These are phyloP conservation scores for Lota lota DNA, from an alignment of 2,113 vertebrate genomes.

Conservation along the genomic window DNA sequence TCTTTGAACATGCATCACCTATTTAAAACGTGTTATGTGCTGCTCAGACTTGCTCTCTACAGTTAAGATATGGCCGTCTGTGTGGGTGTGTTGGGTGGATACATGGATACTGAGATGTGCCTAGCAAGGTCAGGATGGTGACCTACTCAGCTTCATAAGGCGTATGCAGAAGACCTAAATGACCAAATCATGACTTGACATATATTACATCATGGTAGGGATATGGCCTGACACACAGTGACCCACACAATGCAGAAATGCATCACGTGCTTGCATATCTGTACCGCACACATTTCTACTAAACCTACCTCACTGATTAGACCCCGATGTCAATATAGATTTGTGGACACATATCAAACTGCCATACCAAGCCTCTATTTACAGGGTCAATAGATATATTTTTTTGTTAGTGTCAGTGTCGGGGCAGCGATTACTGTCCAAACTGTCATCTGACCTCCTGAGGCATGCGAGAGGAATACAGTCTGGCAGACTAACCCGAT, in stretches of 20 bases:
- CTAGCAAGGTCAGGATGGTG: constrained; percentile 50
- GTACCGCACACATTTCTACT: too few relatives aligned
- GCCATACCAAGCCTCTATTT: not conserved
- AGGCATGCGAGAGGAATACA: constrained; percentile 25
- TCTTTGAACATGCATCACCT: too few relatives aligned
- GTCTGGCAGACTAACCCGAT: constrained; percentile 37
- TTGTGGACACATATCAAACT: too few relatives aligned
- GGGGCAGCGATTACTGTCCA: constrained; percentile 22
- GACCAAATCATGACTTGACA: too few relatives aligned
- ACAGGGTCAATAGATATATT: not conserved
- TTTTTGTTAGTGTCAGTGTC: constrained; percentile 9
- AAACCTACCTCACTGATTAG: too few relatives aligned
- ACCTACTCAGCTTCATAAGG: not conserved
- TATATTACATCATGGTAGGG: too few relatives aligned
- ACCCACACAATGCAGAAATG: too few relatives aligned
- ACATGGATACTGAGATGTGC: constrained; percentile 45
- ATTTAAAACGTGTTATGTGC: too few relatives aligned
- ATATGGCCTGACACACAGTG: too few relatives aligned
- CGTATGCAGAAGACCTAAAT: too few relatives aligned
- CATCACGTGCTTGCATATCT: too few relatives aligned
- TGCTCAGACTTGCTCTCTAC: not conserved
- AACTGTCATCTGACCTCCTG: constrained; percentile 25
- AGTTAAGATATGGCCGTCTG: constrained; percentile 31
- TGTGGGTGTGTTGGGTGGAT: constrained; percentile 39
- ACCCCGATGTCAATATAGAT: too few relatives aligned